Conservation (phyloP, 2,797 vertebrate species). For the Anniella stebbinsi region DNA sequence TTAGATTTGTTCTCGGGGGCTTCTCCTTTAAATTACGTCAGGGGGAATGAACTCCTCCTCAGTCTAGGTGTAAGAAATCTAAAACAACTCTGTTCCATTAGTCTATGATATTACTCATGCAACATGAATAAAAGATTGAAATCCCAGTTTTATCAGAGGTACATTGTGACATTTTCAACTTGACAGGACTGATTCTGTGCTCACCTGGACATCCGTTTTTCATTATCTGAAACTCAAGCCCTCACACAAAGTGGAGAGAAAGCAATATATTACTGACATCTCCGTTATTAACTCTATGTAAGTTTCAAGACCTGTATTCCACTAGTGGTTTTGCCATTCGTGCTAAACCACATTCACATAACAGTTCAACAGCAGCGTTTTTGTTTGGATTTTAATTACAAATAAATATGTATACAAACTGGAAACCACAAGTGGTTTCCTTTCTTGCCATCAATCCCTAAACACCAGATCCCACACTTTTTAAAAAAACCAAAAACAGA, state of each 20-base stretch:
- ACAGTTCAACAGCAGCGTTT: constrained; percentile 5
- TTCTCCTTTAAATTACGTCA: not conserved
- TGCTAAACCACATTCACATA: not conserved
- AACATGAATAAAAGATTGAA: not conserved
- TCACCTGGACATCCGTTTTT: constrained; percentile 1
- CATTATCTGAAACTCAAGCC: not conserved
- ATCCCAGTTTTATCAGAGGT: not conserved
- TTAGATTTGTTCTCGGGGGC: constrained; percentile 20
- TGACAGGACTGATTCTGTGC: not conserved
- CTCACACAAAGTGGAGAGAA: not conserved
- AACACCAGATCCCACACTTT: not conserved
- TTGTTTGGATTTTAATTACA: constrained; percentile 24
- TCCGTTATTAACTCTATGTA: not conserved
- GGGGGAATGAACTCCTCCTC: not conserved
- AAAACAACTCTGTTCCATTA: not conserved
- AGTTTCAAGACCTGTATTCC: not conserved
- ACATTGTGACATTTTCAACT: not conserved
- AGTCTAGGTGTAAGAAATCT: not conserved
- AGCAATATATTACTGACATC: not conserved
- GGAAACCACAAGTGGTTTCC: constrained; percentile 19
- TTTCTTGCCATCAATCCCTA: constrained; percentile 6
- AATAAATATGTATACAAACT: constrained; percentile 27
- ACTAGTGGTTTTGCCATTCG: not conserved
- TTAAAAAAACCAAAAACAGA: constrained; percentile 11
- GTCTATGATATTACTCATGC: not conserved